phyloP scores from a whole-genome alignment of 2,888 invertebrate species.

The Mimumesa dahlbomi region DNA sequence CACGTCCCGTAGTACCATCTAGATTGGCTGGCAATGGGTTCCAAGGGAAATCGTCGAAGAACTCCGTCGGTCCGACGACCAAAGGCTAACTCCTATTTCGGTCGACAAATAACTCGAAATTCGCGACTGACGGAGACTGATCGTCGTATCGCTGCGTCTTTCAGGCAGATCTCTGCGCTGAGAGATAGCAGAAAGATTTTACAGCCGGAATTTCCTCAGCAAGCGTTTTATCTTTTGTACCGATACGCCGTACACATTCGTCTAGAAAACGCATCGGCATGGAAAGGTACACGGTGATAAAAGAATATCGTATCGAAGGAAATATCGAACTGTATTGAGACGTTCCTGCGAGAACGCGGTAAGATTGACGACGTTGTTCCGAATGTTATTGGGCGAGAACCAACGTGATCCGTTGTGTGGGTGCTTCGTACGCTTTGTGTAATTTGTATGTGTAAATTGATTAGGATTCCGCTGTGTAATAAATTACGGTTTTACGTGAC shows the following conservation, averaged over 20 bases:
- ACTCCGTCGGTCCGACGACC: conserved; percentile 29
- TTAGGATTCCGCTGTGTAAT: no score
- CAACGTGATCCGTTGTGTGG: no score
- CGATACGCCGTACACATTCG: conserved; percentile 3
- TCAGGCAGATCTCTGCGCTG: conserved; percentile 17
- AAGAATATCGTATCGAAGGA: no score
- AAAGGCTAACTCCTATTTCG: conserved; percentile 6
- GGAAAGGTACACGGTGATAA: background rate
- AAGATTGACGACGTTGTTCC: no score
- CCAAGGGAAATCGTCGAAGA: conserved; percentile 47
- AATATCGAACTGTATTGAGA: no score
- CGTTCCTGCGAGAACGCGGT: no score
- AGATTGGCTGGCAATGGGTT: conserved; percentile 54
- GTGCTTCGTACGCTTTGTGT: no score
- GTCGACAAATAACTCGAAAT: conserved; percentile 38
- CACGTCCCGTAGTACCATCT: conserved; percentile 30
- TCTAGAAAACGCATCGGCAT: conserved; percentile 8
- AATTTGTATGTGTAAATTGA: no score
- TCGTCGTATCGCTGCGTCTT: conserved; percentile 9
- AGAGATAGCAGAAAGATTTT: background rate
- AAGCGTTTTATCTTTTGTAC: background rate
- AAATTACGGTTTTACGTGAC: no score
- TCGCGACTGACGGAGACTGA: conserved; percentile 30
- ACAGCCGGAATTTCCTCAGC: background rate
- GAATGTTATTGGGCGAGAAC: no score